Conservation (phyloP, 2,113 vertebrate genomes). For the Neogale vison region DNA sequence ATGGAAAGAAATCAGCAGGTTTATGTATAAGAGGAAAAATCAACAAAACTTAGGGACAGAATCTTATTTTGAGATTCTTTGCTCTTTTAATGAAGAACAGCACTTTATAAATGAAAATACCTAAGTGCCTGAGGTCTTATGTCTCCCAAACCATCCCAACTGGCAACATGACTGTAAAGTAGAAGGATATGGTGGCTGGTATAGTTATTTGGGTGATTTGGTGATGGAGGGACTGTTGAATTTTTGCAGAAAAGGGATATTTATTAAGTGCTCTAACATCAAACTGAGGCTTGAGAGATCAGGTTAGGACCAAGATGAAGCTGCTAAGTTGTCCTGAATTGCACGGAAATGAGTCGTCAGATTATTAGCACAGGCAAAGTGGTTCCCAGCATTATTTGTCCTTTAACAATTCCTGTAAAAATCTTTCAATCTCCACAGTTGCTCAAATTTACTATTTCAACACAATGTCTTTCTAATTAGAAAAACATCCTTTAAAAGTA, state of each 20-base stretch:
- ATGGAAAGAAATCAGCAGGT: background rate
- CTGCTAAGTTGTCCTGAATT: background rate
- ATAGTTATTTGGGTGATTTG: background rate
- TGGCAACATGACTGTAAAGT: background rate
- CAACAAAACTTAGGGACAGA: background rate
- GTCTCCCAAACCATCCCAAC: background rate
- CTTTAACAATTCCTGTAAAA: background rate
- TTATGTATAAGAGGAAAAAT: background rate
- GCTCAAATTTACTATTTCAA: background rate
- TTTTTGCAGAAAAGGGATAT: background rate
- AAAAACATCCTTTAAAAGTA: background rate
- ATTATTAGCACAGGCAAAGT: background rate
- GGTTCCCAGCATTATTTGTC: background rate
- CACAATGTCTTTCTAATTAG: background rate
- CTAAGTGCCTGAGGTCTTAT: background rate
- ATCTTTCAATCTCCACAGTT: background rate
- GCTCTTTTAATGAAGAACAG: background rate
- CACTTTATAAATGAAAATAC: background rate
- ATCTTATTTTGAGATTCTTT: background rate
- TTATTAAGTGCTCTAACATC: background rate
- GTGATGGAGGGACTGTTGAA: background rate
- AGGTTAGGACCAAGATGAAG: background rate
- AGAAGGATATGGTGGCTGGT: background rate
- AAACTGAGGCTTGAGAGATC: background rate
- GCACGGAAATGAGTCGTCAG: background rate